Conservation (phyloP, 2,113 vertebrate genomes). For the Ceyx melanurus region DNA sequence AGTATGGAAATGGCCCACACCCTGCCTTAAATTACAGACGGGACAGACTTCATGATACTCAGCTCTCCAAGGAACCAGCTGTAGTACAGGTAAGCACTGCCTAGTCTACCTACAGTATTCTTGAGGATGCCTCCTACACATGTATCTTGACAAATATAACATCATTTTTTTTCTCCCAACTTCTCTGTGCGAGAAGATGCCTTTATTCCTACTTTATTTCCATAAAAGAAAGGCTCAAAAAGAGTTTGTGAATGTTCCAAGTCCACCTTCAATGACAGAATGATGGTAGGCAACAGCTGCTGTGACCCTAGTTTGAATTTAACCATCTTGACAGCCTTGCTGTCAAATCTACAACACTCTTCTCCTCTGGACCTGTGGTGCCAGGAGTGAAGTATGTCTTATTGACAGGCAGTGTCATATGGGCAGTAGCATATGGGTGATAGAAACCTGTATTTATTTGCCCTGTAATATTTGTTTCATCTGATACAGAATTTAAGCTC, state of each 20-base stretch:
- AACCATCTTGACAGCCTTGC: background rate
- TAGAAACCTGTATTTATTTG: background rate
- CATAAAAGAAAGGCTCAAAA: background rate
- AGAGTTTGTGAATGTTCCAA: background rate
- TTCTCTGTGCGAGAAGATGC: background rate
- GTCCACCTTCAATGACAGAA: background rate
- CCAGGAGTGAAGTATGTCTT: background rate
- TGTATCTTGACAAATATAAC: background rate
- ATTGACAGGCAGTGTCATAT: background rate
- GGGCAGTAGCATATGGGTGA: background rate
- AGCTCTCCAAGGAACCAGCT: slow-evolving; percentile 53
- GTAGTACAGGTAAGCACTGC: slow-evolving; percentile 73
- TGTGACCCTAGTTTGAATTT: background rate
- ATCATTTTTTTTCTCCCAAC: background rate
- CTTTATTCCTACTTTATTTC: background rate
- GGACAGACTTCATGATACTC: slow-evolving; percentile 58
- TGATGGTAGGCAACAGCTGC: background rate
- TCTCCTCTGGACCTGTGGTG: background rate
- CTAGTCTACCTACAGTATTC: background rate
- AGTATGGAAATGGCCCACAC: slow-evolving; percentile 80
- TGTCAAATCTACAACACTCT: background rate
- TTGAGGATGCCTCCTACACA: background rate
- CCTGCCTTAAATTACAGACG: slow-evolving; percentile 70
- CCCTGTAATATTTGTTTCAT: background rate
- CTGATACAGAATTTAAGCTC: background rate